Percentiles rank a stretch among this genome's conserved stretches.
phyloP scores from a whole-genome alignment of 2,888 invertebrate species.

The Sinopyrophorus schimmeli region DNA sequence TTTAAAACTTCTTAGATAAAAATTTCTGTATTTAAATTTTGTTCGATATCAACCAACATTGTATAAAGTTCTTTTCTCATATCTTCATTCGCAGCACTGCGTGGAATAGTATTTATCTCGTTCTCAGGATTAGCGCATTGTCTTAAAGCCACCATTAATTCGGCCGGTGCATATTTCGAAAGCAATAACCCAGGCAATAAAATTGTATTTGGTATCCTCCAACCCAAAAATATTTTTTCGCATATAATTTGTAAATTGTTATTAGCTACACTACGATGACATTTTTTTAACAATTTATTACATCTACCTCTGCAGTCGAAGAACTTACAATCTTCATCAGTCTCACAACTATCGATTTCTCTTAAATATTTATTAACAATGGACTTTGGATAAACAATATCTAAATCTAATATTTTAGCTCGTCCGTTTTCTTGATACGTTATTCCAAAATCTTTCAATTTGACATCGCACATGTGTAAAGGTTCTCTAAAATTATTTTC shows the following conservation, averaged over 20 bases:
- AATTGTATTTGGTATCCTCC: slow-evolving; percentile 64
- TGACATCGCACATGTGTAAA: slow-evolving; percentile 70
- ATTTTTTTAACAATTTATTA: slow-evolving; percentile 57
- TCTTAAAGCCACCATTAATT: slow-evolving; percentile 61
- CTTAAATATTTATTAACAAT: slow-evolving; percentile 58
- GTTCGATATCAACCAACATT: slow-evolving; percentile 58
- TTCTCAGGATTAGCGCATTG: slow-evolving; percentile 63
- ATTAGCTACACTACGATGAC: slow-evolving; percentile 62
- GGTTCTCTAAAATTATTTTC: slow-evolving; percentile 64
- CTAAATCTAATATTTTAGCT: slow-evolving; percentile 67
- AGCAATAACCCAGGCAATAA: slow-evolving; percentile 65
- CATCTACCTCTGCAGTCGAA: slow-evolving; percentile 69
- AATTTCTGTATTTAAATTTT: slow-evolving; percentile 12
- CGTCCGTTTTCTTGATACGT: slow-evolving; percentile 55
- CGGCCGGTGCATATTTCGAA: slow-evolving; percentile 62
- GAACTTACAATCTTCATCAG: slow-evolving; percentile 68
- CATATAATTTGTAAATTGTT: slow-evolving; percentile 71
- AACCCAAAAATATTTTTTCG: slow-evolving; percentile 67
- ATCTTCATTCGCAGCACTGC: slow-evolving; percentile 57
- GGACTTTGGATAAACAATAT: slow-evolving; percentile 63
- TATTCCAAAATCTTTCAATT: slow-evolving; percentile 68
- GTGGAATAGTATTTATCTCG: slow-evolving; percentile 55
- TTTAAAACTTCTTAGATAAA: slow-evolving; percentile 7
- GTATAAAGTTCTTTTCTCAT: slow-evolving; percentile 59
- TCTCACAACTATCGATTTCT: slow-evolving; percentile 56